A percentile compares a stretch with the other conserved stretches of the same genome.
phyloP scores from a whole-genome alignment of 2,113 vertebrate species.

The Pterophyllum scalare region DNA sequence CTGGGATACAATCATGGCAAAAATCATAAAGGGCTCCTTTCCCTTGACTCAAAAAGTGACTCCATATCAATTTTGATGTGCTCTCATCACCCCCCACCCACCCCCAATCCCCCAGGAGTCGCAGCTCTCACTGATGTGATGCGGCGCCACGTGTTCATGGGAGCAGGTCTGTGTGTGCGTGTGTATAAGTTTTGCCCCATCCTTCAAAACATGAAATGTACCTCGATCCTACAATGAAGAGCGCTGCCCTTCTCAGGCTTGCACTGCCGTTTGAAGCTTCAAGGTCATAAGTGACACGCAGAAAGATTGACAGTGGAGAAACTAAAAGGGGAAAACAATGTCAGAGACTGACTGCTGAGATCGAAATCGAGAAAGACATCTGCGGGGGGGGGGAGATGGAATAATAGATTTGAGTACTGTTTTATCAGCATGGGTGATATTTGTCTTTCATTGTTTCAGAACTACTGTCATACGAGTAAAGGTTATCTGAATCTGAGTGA shows the following conservation, averaged over 20 bases:
- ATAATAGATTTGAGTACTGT: conserved; percentile 47
- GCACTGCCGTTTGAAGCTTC: conserved; percentile 34
- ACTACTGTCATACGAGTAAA: conserved; percentile 55
- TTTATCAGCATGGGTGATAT: conserved; percentile 55
- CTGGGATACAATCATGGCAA: conserved; percentile 38
- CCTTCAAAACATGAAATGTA: conserved; percentile 23
- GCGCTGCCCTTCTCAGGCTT: conserved; percentile 15
- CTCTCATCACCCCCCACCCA: not conserved
- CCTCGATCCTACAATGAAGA: conserved; percentile 39
- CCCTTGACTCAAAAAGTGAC: conserved; percentile 20
- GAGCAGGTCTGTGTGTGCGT: not conserved
- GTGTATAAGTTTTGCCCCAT: conserved; percentile 6
- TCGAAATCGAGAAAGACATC: conserved; percentile 6
- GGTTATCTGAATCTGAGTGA: conserved; percentile 58
- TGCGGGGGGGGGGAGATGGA: conserved; percentile 13
- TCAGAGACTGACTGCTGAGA: conserved; percentile 15
- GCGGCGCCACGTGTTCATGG: conserved; percentile 7
- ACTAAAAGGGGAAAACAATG: conserved; percentile 10
- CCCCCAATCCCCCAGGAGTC: not conserved
- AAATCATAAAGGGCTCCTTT: conserved; percentile 44
- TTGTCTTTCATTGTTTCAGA: conserved; percentile 66
- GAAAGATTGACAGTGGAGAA: conserved; percentile 35
- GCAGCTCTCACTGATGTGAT: conserved; percentile 34
- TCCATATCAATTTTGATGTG: conserved; percentile 21
- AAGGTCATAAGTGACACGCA: conserved; percentile 21